Percentiles rank a stretch among this genome's conserved stretches.
These are phyloP conservation scores for Thalassophryne amazonica DNA, from an alignment of 2,797 vertebrate genomes.

Conservation along the genomic window DNA sequence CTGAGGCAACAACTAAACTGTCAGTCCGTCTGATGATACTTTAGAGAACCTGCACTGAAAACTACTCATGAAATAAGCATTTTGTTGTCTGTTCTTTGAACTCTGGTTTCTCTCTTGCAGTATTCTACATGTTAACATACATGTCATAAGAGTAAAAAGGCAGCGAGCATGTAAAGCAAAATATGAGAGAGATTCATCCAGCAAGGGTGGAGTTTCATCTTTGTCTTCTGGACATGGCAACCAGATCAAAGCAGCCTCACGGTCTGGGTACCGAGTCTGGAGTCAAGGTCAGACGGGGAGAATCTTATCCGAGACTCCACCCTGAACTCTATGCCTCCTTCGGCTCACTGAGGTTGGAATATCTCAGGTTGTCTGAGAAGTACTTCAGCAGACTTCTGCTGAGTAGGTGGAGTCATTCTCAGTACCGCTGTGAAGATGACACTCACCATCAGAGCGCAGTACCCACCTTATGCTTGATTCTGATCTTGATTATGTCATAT, in stretches of 20 bases:
- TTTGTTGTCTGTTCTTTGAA: no score
- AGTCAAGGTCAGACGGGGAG: conserved; percentile 11
- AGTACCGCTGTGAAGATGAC: no score
- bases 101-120: no score
- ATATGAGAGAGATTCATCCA: neutral
- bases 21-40: no score
- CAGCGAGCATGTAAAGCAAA: neutral
- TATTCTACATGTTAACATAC: no score
- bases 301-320: neutral
- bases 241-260: conserved; percentile 16
- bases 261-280: neutral
- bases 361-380: neutral
- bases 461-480: no score
- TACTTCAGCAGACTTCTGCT: neutral
- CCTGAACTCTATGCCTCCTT: conserved; percentile 7
- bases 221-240: neutral
- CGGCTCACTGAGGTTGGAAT: neutral
- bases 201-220: neutral
- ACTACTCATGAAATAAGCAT: no score
- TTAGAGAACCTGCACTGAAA: no score
- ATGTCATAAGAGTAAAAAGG: neutral
- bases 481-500: no score
- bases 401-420: no score
- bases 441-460: no score
- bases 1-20: no score